Percentiles rank a stretch among this genome's conserved stretches.
Conservation (phyloP, 2,113 vertebrate genomes). For the Alouatta palliata region DNA sequence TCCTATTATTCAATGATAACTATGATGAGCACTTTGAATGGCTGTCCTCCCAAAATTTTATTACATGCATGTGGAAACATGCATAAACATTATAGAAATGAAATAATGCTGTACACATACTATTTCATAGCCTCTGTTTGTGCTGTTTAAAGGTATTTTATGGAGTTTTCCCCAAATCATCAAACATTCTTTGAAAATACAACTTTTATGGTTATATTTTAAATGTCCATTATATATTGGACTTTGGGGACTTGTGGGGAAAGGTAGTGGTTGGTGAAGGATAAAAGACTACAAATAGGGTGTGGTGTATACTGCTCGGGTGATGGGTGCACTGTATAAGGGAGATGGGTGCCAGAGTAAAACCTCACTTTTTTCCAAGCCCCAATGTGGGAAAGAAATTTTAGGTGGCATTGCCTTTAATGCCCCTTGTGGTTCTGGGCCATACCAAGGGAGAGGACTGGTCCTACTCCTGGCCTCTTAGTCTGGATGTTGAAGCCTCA, state of each 20-base stretch:
- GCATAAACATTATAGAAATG: neutral
- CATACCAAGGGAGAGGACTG: neutral
- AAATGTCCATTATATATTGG: neutral
- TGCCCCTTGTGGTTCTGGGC: too few species aligned
- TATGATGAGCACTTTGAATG: neutral
- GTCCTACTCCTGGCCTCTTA: neutral
- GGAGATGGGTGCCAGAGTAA: neutral
- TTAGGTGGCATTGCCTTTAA: neutral
- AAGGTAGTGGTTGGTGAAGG: too few species aligned
- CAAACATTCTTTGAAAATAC: constrained; percentile 15
- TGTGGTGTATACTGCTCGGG: too few species aligned
- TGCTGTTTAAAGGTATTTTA: neutral
- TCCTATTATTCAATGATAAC: neutral
- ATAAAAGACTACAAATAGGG: too few species aligned
- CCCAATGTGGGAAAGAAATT: neutral
- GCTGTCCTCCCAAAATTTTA: neutral
- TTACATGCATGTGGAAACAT: neutral
- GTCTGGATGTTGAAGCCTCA: neutral
- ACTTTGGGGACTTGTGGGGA: too few species aligned
- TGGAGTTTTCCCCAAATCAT: neutral
- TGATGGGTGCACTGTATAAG: too few species aligned
- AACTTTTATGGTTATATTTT: neutral
- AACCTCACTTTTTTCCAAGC: neutral
- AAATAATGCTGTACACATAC: neutral
- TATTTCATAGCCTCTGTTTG: neutral